Percentiles rank a stretch among this genome's conserved stretches.
These are phyloP conservation scores for Hyalella azteca DNA, from an alignment of 2,888 invertebrate genomes.

Conservation along the genomic window DNA sequence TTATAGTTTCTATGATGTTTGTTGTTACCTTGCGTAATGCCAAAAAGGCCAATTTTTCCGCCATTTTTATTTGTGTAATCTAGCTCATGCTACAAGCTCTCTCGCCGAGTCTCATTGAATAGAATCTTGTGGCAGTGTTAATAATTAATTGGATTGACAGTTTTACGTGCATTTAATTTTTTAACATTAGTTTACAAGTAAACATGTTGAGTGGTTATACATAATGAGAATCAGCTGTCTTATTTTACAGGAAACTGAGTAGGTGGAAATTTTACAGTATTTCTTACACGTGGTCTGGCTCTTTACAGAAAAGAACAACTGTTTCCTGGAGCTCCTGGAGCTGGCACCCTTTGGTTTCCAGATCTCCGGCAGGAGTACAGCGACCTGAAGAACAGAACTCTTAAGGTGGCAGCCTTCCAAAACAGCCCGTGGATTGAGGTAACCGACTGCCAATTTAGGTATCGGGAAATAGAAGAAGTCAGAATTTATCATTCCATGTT, in stretches of 20 bases:
- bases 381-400: neutral
- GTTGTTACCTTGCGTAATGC: too few relatives aligned
- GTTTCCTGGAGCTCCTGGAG: neutral
- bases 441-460: neutral
- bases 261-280: too few relatives aligned
- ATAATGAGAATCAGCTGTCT: neutral
- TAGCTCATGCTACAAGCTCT: too few relatives aligned
- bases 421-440: neutral
- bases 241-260: too few relatives aligned
- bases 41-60: too few relatives aligned
- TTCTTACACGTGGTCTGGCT: neutral
- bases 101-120: too few relatives aligned
- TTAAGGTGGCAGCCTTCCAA: slow-evolving; percentile 1
- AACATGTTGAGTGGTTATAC: too few relatives aligned
- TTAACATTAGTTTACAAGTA: neutral
- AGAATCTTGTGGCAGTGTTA: neutral
- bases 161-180: neutral
- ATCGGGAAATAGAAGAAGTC: neutral
- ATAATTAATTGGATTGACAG: neutral
- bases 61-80: too few relatives aligned
- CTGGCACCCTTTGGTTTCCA: neutral
- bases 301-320: neutral
- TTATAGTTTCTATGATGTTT: too few relatives aligned
- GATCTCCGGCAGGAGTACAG: neutral
- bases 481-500: neutral